phyloP scores from a whole-genome alignment of 2,113 vertebrate genomes.

The Sapajus apella region DNA sequence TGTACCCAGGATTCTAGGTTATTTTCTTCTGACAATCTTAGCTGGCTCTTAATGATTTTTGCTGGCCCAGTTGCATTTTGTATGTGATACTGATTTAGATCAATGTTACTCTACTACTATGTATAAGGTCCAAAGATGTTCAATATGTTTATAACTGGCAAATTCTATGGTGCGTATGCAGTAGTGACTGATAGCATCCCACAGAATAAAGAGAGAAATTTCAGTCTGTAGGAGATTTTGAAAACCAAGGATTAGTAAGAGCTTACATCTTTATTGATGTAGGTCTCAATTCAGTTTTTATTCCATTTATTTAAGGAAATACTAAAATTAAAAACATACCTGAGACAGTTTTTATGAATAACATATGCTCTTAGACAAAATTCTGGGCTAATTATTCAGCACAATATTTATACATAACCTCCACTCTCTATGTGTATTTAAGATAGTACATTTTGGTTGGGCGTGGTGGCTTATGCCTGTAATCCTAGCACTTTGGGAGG shows the following conservation, averaged over 20 bases:
- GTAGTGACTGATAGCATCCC: not conserved
- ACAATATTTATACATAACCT: constrained; percentile 62
- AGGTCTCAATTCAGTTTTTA: constrained; percentile 11
- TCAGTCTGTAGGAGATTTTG: not conserved
- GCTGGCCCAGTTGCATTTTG: not conserved
- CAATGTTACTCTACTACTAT: constrained; percentile 29
- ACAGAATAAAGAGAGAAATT: constrained; percentile 18
- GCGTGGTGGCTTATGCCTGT: no score
- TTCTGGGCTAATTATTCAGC: constrained; percentile 69
- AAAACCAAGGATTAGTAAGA: not conserved
- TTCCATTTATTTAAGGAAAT: constrained; percentile 47
- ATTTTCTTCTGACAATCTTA: constrained; percentile 43
- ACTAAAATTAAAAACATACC: constrained; percentile 53
- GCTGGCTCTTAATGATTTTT: constrained; percentile 27
- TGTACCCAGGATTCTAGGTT: not conserved
- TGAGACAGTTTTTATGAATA: constrained; percentile 66
- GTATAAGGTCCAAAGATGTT: not conserved
- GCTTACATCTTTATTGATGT: not conserved
- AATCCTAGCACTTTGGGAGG: no score
- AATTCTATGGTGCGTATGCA: not conserved
- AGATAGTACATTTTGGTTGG: not conserved
- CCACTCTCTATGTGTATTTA: constrained; percentile 55
- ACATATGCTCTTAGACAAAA: constrained; percentile 61
- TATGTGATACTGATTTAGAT: constrained; percentile 5
- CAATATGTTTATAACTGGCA: constrained; percentile 21